Percentiles rank a stretch among this genome's conserved stretches.
Conservation (phyloP, 2,113 vertebrate species). For the Aptenodytes forsteri region DNA sequence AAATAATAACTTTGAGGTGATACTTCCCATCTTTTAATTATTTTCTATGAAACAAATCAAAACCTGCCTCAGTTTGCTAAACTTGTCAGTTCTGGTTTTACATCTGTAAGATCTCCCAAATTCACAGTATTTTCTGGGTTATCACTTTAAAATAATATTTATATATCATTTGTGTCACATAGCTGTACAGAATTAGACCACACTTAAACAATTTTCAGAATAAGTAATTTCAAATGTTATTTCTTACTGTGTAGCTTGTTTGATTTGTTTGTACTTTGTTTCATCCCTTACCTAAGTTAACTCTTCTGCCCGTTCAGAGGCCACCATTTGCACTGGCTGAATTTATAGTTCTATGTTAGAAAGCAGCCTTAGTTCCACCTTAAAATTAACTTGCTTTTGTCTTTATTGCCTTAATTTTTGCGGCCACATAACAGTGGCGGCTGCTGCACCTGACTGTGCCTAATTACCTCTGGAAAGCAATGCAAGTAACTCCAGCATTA, state of each 20-base stretch:
- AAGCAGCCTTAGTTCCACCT: constrained; percentile 40
- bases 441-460: constrained; percentile 64
- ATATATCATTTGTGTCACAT: neutral
- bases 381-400: constrained; percentile 57
- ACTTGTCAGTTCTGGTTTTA: neutral
- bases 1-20: neutral
- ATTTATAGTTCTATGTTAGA: neutral
- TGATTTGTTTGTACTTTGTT: neutral
- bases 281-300: neutral
- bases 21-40: neutral
- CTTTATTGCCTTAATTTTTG: constrained; percentile 55
- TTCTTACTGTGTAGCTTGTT: neutral
- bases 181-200: neutral
- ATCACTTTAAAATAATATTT: neutral
- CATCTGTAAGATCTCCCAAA: neutral
- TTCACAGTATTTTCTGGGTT: neutral
- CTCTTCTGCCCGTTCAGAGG: neutral
- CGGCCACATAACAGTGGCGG: neutral
- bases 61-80: neutral
- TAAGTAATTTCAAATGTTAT: neutral
- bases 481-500: constrained; percentile 14
- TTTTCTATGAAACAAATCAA: neutral
- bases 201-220: neutral
- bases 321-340: neutral
- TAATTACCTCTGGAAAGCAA: constrained; percentile 60